A percentile compares a stretch with the other conserved stretches of the same genome.
phyloP scores from a whole-genome alignment of 2,888 invertebrate species.

The Callosobruchus maculatus region DNA sequence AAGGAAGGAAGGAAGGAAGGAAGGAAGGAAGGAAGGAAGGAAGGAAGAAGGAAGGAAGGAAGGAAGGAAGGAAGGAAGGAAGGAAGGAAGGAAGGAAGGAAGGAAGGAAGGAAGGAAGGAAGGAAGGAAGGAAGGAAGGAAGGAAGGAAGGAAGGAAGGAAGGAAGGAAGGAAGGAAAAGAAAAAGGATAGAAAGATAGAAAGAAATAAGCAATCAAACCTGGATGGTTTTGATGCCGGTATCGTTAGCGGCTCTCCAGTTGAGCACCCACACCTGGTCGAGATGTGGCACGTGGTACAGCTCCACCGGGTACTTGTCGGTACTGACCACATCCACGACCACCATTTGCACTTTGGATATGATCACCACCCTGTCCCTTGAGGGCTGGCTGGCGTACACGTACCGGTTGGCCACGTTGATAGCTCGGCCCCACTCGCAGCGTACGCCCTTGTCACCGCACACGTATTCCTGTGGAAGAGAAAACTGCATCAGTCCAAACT shows the following conservation, averaged over 20 bases:
- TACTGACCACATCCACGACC: conserved; percentile 67
- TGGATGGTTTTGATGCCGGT: conserved; percentile 64
- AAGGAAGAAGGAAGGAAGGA: too few species aligned
- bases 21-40: too few species aligned
- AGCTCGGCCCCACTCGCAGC: conserved; percentile 70
- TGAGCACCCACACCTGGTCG: conserved; percentile 73
- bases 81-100: too few species aligned
- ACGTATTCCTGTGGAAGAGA: conserved; percentile 56
- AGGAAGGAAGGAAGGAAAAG: too few species aligned
- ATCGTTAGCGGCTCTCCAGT: conserved; percentile 60
- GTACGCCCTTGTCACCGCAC: conserved; percentile 64
- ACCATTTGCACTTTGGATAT: conserved; percentile 71
- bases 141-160: too few species aligned
- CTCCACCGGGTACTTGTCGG: conserved; percentile 69
- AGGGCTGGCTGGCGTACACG: conserved; percentile 70
- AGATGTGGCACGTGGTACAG: conserved; percentile 66
- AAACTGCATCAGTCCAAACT: neutral
- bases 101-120: too few species aligned
- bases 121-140: too few species aligned
- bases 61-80: too few species aligned
- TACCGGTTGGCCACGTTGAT: conserved; percentile 68
- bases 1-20: too few species aligned
- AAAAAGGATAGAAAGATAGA: too few species aligned
- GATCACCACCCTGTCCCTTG: conserved; percentile 65
- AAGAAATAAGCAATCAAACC: conserved; percentile 27